Evolutionary conservation across 2,113 vertebrate species (phyloP), one percentile per base, ranked within the genome.

Genomic region (Zapus hudsonius): DNA sequence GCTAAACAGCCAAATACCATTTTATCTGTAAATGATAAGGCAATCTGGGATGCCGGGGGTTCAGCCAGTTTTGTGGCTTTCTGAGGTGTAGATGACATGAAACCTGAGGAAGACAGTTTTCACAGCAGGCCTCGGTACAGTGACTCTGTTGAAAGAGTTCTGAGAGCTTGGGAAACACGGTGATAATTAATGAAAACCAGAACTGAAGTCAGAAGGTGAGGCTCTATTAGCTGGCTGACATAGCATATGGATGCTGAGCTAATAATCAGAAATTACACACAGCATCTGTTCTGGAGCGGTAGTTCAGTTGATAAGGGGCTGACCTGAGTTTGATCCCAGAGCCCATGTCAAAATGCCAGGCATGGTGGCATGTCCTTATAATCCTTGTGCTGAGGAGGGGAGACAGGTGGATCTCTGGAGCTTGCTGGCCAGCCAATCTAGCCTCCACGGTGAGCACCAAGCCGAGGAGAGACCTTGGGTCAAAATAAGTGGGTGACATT

Each of bases 91-190:
- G 38, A 38, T 17, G 57, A 64, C 57, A 36, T 89, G 91, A 69
- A 73, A 55, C 33, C 16, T 27, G 57, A 69, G 44, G 52, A 64
- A 36, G 33, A 19, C 0, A 59, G 25, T 23, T 23, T 11, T 42
- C 73, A 17, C 2, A 19, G 83, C 17, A 0, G 38, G 25, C 12
- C 52, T 55, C 59, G 36, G 31, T 15, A 67, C 29, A 22, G 73
- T 29, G 40, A n/a, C 12, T 0, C 7, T 1, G 22, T 16, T 5
- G 1, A 52, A 63, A 40, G 66, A 12, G 47, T 4, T 10, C 36
- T 52, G 52, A 23, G 42, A 11, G 33, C 25, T 52, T 79, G 72
- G 63, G 74, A 82, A 52, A 15, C 27, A 29, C 1, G 1, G 0
- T 44, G 33, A 25, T 64, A 22, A 66, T 61, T n/a, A 16, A n/a